A percentile compares a stretch with the other conserved stretches of the same genome.
These are phyloP conservation scores for Drosophila bipectinata DNA, from an alignment of 1,140 invertebrate species.

Conservation along the genomic window DNA sequence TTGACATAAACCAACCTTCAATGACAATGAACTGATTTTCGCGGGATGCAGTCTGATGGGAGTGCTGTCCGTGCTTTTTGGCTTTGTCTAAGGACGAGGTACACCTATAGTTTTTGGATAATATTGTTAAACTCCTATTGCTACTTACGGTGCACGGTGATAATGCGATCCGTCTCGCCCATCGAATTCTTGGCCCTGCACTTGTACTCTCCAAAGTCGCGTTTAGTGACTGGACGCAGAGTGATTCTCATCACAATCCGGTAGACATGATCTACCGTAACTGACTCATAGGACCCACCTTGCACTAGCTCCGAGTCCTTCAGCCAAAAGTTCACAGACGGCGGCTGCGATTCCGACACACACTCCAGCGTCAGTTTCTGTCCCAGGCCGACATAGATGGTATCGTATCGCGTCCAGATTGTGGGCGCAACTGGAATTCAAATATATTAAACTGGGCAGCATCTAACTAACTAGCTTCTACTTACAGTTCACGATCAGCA, in stretches of 20 bases:
- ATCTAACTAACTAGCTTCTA: constrained; percentile 57
- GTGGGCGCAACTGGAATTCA: constrained; percentile 85
- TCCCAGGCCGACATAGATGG: constrained; percentile 86
- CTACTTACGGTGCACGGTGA: constrained; percentile 85
- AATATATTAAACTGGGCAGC: not conserved
- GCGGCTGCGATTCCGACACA: constrained; percentile 86
- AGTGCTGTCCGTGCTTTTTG: constrained; percentile 72
- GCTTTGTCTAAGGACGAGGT: constrained; percentile 57
- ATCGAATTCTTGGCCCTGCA: constrained; percentile 87
- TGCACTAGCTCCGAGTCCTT: constrained; percentile 75
- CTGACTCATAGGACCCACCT: constrained; percentile 86
- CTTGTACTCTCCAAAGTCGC: constrained; percentile 87
- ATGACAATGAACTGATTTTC: constrained; percentile 79
- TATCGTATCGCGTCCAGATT: constrained; percentile 86
- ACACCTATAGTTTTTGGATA: no score
- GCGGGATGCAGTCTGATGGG: constrained; percentile 64
- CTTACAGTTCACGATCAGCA: constrained; percentile 91
- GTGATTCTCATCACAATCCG: constrained; percentile 86
- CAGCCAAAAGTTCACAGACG: constrained; percentile 86
- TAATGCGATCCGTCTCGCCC: constrained; percentile 86
- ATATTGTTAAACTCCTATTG: not conserved
- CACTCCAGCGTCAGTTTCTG: constrained; percentile 86
- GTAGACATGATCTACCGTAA: constrained; percentile 85
- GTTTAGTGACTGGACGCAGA: constrained; percentile 85
- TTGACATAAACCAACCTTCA: constrained; percentile 50